A percentile compares a stretch with the other conserved stretches of the same genome.
phyloP scores from a whole-genome alignment of 2,113 vertebrate species.

The Callocephalon fimbriatum region DNA sequence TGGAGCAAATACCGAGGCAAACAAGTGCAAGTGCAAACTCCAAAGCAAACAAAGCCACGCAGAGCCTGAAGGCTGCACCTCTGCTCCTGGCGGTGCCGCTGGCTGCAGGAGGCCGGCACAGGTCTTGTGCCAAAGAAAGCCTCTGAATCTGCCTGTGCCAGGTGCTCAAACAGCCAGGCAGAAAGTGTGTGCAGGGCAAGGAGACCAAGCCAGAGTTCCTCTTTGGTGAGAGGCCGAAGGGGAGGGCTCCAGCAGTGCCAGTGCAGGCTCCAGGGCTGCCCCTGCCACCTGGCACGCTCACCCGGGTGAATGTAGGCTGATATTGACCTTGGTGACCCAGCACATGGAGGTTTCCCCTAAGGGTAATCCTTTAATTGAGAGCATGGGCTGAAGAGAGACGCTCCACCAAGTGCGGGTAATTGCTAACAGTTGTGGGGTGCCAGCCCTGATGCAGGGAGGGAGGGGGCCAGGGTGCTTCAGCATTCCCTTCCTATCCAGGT shows the following conservation, averaged over 20 bases:
- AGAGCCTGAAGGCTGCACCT: not conserved
- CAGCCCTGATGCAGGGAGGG: not conserved
- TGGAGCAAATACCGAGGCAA: not conserved
- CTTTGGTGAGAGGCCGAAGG: fast-evolving
- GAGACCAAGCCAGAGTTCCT: not conserved
- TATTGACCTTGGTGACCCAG: not conserved
- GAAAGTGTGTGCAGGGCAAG: not conserved
- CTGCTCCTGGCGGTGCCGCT: not conserved
- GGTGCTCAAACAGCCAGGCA: not conserved
- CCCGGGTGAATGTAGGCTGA: not conserved
- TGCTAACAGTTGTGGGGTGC: not conserved
- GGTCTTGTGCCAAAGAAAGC: not conserved
- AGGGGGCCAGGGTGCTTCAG: not conserved
- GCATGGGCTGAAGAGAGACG: not conserved
- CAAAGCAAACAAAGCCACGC: not conserved
- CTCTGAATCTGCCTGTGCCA: fast-evolving
- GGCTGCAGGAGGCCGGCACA: fast-evolving
- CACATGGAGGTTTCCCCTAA: not conserved
- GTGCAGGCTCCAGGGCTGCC: not conserved
- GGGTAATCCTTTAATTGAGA: not conserved
- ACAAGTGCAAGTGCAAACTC: not conserved
- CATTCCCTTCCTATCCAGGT: not conserved
- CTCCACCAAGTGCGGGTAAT: not conserved
- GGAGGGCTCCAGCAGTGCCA: not conserved
- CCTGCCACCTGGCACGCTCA: not conserved